phyloP scores from a whole-genome alignment of 2,113 vertebrate species.

The Dasyprocta punctata region DNA sequence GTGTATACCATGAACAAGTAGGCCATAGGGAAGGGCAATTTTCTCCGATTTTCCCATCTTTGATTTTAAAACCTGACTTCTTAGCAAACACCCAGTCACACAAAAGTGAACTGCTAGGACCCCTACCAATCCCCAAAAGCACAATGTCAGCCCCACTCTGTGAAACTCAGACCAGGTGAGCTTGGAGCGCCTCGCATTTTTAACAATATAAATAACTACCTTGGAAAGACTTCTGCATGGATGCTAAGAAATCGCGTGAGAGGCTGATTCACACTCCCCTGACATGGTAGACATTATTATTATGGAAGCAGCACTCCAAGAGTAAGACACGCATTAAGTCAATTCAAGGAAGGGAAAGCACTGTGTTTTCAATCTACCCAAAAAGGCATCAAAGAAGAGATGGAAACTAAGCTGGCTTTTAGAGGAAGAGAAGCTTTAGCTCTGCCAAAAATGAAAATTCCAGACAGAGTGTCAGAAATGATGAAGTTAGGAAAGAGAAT shows the following conservation, averaged over 20 bases:
- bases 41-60: conserved; percentile 91
- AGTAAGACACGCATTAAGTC: background rate
- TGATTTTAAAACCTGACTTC: conserved; percentile 87
- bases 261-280: background rate
- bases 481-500: background rate
- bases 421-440: background rate
- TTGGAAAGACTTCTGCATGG: background rate
- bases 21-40: conserved; percentile 82
- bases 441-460: background rate
- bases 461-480: background rate
- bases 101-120: accelerated
- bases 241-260: background rate
- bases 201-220: background rate
- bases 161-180: accelerated
- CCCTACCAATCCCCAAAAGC: background rate
- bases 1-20: conserved; percentile 84
- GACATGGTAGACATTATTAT: background rate
- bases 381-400: background rate
- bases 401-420: background rate
- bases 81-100: background rate
- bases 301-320: background rate
- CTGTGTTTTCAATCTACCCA: background rate
- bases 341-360: background rate
- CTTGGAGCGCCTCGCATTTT: background rate
- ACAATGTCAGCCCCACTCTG: no score